Evolutionary conservation across 2,113 vertebrate genomes (phyloP), one percentile per base, ranked within the genome.

Genomic region (Megaceryle maxima): DNA sequence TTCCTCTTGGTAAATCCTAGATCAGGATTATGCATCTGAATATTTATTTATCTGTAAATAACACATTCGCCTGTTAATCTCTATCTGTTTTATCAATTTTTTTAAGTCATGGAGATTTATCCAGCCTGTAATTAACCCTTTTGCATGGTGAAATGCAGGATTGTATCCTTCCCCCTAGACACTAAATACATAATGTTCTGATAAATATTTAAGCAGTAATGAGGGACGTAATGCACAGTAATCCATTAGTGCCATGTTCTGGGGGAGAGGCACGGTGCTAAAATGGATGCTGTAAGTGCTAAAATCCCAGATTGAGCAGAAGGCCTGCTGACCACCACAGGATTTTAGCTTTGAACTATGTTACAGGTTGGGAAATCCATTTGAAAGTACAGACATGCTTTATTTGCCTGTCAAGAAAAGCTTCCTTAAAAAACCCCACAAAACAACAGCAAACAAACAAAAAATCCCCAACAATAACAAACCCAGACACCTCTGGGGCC

Each of bases 151-250:
- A 94, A 96, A 97, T n/a, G 88, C 93, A 88, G 76, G 80, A 79
- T 89, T 93, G 85, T 95, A 87, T 97, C 83, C 95, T 62, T 37
- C 70, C 90, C 83, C 78, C 64, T 75, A 92, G 96, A 94, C 97
- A 94, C 97, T 98, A 98, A 98, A 98, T 94, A 96, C 98, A 98
- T 99, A 98, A 99, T 98, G 98, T 98, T 97, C 97, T 98, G 98
- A 99, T 98, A 98, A 99, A 99, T 99, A 98, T 99, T 99, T 98
- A 98, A 99, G 98, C 96, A 98, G 98, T 97, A 98, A 98, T 97
- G 97, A 98, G 95, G 97, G 94, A 96, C 44, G 88, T 98, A 98
- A 99, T 98, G 98, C 97, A 97, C 96, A 96, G 93, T 98, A 98
- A 98, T 98, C 98, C 98, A 99, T 99, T 99, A 98, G 97, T 91